Evolutionary conservation across 2,113 vertebrate species (phyloP), one percentile per base, ranked within the genome.

Genomic region (Puntigrus tetrazona): DNA sequence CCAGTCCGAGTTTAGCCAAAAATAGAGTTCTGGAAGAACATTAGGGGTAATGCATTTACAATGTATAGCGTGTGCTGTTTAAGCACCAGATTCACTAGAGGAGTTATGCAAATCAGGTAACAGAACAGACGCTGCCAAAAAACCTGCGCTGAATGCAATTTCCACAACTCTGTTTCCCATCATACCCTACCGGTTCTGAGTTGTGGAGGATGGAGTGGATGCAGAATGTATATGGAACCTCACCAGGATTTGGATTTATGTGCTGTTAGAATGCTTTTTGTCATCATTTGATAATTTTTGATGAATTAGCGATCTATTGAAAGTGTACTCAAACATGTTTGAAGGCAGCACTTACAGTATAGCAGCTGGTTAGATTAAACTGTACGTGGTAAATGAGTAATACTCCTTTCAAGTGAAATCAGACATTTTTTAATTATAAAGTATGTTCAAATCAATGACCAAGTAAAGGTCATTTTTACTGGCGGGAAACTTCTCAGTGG

Each of bases 91-190:
- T 73, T 73, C 38, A 73, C 70, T 45, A 45, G n/a, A 73, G 70
- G 70, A 73, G 70, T 43, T 45, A 73, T 43, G 70, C n/a, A 45
- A 45, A 73, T 73, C 70, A 45, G 70, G n/a, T 73, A 73, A 16
- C 11, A 4, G 10, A 2, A 8, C 38, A 43, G 22, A 11, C 2
- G 67, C 34, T 70, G 67, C 67, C 67, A 38, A 70, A 69, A 69
- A 45, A 43, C n/a, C 70, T 27, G 11, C 10, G 70, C 38, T 73
- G 22, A 73, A 73, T 45, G 38, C 69, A 25, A 43, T 25, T 41
- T 70, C 38, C 36, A 72, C 22, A 25, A 25, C 36, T 43, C 11
- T 1, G 20, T 43, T 72, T 72, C 11, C 22, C 36, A 72, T 69
- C 31, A 10, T 69, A 22, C 9, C 3, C 7, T 9, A 43, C 36